Percentiles rank a stretch among this genome's conserved stretches.
Conservation (phyloP, 1,140 invertebrate genomes). For the Asbolus verrucosus region DNA sequence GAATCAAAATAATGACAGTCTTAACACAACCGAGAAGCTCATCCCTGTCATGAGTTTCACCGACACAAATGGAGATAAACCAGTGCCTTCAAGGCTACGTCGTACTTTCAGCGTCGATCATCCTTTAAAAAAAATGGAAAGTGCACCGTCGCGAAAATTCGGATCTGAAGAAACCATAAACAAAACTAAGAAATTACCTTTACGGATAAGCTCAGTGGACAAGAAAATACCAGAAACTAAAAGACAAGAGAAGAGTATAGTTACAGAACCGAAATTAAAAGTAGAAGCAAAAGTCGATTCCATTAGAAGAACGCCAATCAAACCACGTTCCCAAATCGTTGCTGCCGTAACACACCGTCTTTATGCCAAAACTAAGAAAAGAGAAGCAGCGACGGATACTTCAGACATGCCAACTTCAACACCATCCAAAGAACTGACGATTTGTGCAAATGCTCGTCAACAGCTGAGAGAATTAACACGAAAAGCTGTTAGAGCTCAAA, state of each 20-base stretch:
- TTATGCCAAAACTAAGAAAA: conserved; percentile 72
- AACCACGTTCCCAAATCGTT: conserved; percentile 72
- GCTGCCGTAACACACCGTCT: conserved; percentile 76
- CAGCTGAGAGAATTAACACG: conserved; percentile 70
- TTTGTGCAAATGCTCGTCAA: conserved; percentile 70
- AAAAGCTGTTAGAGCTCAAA: conserved; percentile 69
- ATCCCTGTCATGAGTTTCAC: conserved; percentile 60
- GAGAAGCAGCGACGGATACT: conserved; percentile 67
- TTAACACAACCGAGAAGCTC: conserved; percentile 54
- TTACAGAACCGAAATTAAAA: conserved; percentile 42
- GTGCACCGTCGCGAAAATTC: conserved; percentile 18
- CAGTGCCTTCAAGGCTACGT: background rate
- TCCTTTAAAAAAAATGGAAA: background rate
- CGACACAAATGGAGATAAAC: conserved; percentile 41
- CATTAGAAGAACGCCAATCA: conserved; percentile 46
- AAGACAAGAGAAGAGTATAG: conserved; percentile 30
- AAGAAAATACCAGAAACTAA: too few species aligned
- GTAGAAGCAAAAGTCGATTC: conserved; percentile 55
- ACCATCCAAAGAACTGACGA: conserved; percentile 67
- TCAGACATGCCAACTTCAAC: conserved; percentile 64
- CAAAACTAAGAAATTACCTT: background rate
- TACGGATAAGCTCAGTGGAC: too few species aligned
- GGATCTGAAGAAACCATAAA: conserved; percentile 39
- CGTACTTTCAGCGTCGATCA: conserved; percentile 35
- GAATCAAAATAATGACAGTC: conserved; percentile 17